Conservation (phyloP, 2,888 invertebrate species). For the Beris chalybata region DNA sequence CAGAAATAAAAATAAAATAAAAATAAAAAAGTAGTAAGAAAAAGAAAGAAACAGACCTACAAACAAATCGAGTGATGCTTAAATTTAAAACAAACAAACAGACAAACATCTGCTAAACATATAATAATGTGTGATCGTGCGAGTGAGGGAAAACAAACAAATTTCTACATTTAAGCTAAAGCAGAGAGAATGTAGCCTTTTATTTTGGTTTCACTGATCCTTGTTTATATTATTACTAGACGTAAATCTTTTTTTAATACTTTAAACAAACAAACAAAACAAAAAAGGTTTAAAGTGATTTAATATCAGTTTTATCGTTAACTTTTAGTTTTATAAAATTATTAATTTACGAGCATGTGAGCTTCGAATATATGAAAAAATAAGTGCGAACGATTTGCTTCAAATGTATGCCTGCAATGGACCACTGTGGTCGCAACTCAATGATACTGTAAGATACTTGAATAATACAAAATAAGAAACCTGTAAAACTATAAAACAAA, state of each 20-base stretch:
- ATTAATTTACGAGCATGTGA: too few species aligned
- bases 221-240: too few species aligned
- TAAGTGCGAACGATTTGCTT: background rate
- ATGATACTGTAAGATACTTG: conserved; percentile 27
- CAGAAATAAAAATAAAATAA: background rate
- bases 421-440: conserved; percentile 11
- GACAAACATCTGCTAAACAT: conserved; percentile 6
- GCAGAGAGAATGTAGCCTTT: background rate
- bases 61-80: conserved; percentile 16
- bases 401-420: conserved; percentile 21
- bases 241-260: too few species aligned
- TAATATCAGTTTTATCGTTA: too few species aligned
- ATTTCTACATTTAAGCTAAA: conserved; percentile 16
- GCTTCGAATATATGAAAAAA: too few species aligned
- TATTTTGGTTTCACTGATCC: too few species aligned
- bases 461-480: conserved; percentile 21
- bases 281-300: too few species aligned
- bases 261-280: too few species aligned
- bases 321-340: too few species aligned
- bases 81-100: conserved; percentile 16
- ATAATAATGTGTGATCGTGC: conserved; percentile 23
- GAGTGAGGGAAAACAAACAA: conserved; percentile 21
- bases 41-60: conserved; percentile 9
- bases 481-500: conserved; percentile 14
- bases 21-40: background rate